These are phyloP conservation scores for Drosophila acutilabella DNA, from an alignment of 2,888 invertebrate genomes.

Conservation along the genomic window DNA sequence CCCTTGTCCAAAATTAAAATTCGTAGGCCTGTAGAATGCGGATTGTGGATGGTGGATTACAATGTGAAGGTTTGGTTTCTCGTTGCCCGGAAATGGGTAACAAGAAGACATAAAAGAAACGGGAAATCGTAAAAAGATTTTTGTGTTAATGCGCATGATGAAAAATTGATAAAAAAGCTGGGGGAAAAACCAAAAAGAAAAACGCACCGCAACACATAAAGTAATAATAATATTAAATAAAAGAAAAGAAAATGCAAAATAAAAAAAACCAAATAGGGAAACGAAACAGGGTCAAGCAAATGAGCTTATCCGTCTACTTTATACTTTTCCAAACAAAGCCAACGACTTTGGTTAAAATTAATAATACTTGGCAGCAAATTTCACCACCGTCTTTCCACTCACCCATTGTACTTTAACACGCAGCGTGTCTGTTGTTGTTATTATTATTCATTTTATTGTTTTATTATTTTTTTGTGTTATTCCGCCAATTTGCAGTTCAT, in stretches of 20 bases:
- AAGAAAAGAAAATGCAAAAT: constrained; percentile 29
- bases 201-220: constrained; percentile 22
- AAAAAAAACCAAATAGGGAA: not conserved
- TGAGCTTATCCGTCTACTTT: constrained; percentile 21
- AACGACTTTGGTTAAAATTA: constrained; percentile 51
- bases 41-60: constrained; percentile 32
- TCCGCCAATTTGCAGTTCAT: constrained; percentile 68
- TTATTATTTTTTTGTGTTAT: constrained; percentile 39
- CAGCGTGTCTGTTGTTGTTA: constrained; percentile 68
- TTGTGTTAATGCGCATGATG: constrained; percentile 40
- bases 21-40: constrained; percentile 79
- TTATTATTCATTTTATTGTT: constrained; percentile 39
- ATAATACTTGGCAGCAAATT: constrained; percentile 11
- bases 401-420: constrained; percentile 84
- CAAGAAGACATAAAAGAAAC: constrained; percentile 46
- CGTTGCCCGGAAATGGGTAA: constrained; percentile 35
- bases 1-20: constrained; percentile 78
- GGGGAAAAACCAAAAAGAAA: not conserved
- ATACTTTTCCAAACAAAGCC: constrained; percentile 30
- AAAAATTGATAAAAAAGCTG: constrained; percentile 39
- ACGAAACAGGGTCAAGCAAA: constrained; percentile 18
- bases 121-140: constrained; percentile 63
- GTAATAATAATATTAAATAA: constrained; percentile 49
- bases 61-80: constrained; percentile 16
- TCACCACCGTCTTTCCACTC: constrained; percentile 56